A percentile compares a stretch with the other conserved stretches of the same genome.
Evolutionary conservation across 1,140 invertebrate species (phyloP).

Genomic region (Formica exsecta): DNA sequence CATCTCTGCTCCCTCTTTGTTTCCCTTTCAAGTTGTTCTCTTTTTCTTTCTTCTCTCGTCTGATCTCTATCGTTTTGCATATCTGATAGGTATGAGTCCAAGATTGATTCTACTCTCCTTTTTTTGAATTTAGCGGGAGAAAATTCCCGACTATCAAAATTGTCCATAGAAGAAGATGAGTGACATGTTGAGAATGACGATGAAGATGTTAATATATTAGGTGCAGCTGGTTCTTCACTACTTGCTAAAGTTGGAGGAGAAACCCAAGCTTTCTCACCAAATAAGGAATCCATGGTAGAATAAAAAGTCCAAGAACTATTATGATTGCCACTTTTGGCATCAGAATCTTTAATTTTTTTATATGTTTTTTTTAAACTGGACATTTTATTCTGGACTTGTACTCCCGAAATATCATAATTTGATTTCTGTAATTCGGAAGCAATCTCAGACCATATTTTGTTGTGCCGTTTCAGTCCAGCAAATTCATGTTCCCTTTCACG

Average conservation of each 20-base stretch:
- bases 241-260: not conserved
- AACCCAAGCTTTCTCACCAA: not conserved
- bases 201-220: too few relatives aligned
- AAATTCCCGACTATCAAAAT: too few relatives aligned
- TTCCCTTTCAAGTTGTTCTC: too few relatives aligned
- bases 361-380: constrained; percentile 10
- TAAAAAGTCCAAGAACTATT: not conserved
- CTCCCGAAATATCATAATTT: not conserved
- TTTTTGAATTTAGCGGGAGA: too few relatives aligned
- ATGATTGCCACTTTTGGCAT: constrained; percentile 1
- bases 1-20: too few relatives aligned
- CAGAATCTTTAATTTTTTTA: not conserved
- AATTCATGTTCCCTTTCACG: not conserved
- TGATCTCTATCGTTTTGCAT: too few relatives aligned
- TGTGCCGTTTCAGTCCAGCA: not conserved
- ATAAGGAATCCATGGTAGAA: not conserved
- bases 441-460: not conserved
- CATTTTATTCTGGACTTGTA: constrained; percentile 8
- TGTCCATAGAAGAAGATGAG: too few relatives aligned
- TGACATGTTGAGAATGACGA: too few relatives aligned
- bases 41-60: too few relatives aligned
- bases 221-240: not conserved
- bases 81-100: too few relatives aligned
- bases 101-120: too few relatives aligned
- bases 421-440: not conserved